Evolutionary conservation across 2,888 invertebrate genomes (phyloP).

Genomic region (Lithophane socia): DNA sequence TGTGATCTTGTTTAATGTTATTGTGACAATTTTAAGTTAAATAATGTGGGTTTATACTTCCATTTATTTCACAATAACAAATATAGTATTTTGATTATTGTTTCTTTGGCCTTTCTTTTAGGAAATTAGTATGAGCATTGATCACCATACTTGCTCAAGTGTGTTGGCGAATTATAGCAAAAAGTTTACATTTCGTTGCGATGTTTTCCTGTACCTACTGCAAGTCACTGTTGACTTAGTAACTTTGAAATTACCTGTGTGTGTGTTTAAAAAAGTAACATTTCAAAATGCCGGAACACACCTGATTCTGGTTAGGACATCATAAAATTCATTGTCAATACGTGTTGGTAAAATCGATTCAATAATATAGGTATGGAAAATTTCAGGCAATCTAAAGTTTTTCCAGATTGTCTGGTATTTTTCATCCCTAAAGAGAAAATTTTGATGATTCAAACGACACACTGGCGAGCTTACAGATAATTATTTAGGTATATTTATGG

Average conservation of each 20-base stretch:
- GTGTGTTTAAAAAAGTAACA: background rate
- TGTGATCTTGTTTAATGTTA: constrained; percentile 4
- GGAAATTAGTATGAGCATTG: background rate
- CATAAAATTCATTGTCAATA: background rate
- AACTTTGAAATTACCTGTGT: background rate
- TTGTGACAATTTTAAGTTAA: background rate
- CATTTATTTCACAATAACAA: background rate
- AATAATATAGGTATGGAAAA: background rate
- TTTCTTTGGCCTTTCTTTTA: background rate
- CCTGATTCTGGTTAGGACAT: background rate
- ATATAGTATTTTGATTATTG: background rate
- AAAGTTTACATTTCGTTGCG: background rate
- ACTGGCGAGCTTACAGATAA: background rate
- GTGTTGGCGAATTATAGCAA: background rate
- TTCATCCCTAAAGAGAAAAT: background rate
- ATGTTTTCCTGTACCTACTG: background rate
- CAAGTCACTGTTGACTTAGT: background rate
- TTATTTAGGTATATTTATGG: background rate
- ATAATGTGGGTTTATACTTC: constrained; percentile 10
- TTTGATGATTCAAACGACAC: background rate
- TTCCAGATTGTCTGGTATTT: background rate
- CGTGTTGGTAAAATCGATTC: background rate
- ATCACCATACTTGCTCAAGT: background rate
- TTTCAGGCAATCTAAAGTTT: background rate
- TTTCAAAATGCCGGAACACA: background rate